Base-by-base conservation (phyloP, 2,888 invertebrate species). In the Acrobasis consociella region DNA sequence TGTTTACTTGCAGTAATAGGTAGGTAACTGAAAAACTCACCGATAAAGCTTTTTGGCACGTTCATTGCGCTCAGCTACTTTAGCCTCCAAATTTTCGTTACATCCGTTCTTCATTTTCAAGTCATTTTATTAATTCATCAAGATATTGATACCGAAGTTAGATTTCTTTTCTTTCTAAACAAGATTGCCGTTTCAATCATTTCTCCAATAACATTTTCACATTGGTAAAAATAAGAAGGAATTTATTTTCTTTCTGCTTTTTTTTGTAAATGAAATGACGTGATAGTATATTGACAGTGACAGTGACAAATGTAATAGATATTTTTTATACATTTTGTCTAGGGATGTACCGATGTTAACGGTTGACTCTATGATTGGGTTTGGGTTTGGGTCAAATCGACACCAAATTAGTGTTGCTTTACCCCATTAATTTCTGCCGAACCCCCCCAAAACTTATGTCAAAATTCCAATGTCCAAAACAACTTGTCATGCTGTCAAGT, bases 21-120 rank as follows among this genome's bases (percentile, higher is more conserved):
- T 50, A 1, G 9, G 11, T 16, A 37, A 58, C 15, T 58, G 49
- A 37, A 49, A 59, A 66, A 65, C 82, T 82, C 74, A 93, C 93
- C 93, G 85, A 87, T 92, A 93, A 69, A 92, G 81, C 81, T 92
- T 93, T 79, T 88, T 93, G 70, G 91, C 90, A 74, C 89, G 89
- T 78, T 93, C 93, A 78, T 80, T 79, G 74, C 89, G 89, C 73
- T 93, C 93, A 67, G 81, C 82, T 78, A 83, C 77, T 83, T 89
- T 90, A 77, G 87, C 85, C 80, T 90, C 91, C 75, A 85, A 82
- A 82, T 81, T 80, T 78, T 90, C 91, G 78, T 81, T 81, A 74
- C 79, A 80, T 78, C 80, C 88, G 83, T 86, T 89, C 85, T 86
- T 91, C 93, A 92, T 92, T 85, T 89, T 93, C 91, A 93, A 88